Conservation (phyloP, 2,888 invertebrate species). For the Monoplex corrugatus region DNA sequence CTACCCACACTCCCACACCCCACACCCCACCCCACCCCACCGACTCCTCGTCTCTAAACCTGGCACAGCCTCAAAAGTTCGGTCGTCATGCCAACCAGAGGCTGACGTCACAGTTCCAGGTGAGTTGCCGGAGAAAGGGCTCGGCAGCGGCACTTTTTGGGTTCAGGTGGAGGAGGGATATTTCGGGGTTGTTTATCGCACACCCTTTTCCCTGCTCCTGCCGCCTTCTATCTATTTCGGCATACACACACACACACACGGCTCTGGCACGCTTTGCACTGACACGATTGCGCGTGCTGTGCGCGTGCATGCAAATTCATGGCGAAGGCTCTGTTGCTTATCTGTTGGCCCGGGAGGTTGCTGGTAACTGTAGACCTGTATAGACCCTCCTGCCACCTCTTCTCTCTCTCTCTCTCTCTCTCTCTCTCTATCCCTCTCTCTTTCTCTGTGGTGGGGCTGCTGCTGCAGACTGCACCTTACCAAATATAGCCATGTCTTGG, state of each 20-base stretch:
- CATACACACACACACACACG: no score
- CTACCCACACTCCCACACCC: neutral
- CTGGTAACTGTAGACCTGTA: conserved; percentile 48
- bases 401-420: neutral
- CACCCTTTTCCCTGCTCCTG: neutral
- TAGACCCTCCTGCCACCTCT: neutral
- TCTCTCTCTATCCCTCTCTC: conserved; percentile 19
- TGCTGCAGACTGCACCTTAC: conserved; percentile 27
- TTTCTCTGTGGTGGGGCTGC: neutral
- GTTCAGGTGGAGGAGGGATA: neutral
- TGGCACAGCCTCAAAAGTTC: neutral
- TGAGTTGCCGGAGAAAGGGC: neutral
- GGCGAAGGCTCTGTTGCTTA: conserved; percentile 53
- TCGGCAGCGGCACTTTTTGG: neutral
- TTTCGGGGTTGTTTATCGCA: neutral
- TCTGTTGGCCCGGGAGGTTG: conserved; percentile 70
- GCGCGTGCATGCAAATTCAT: conserved; percentile 24
- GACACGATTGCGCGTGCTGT: conserved; percentile 33
- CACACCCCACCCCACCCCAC: neutral
- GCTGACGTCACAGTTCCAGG: conserved; percentile 20
- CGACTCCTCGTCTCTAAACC: neutral
- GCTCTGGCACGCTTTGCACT: neutral
- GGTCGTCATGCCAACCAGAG: conserved; percentile 27
- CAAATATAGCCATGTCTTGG: conserved; percentile 47
- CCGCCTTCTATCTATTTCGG: neutral